A percentile compares a stretch with the other conserved stretches of the same genome.
phyloP scores from a whole-genome alignment of 2,113 vertebrate genomes.

The Eira barbara region DNA sequence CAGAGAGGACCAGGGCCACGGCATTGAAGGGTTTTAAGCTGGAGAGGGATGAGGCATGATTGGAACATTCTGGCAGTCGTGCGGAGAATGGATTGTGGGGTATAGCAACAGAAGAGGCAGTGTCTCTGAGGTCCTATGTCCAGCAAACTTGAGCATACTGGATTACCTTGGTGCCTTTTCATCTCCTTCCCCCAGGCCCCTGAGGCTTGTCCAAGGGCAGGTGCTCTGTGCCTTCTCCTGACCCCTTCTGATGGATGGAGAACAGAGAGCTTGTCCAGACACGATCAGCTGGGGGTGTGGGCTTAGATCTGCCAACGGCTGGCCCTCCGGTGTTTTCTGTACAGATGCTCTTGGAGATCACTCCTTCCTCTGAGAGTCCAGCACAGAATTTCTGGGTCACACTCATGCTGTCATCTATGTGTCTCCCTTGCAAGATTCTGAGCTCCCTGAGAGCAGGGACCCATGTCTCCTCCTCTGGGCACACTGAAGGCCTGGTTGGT shows the following conservation, averaged over 20 bases:
- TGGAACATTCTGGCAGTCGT: not conserved
- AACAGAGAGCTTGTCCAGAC: not conserved
- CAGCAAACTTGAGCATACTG: not conserved
- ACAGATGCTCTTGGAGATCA: no score
- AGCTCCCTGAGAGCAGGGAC: not conserved
- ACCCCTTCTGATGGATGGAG: not conserved
- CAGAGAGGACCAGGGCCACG: not conserved
- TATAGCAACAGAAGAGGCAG: not conserved
- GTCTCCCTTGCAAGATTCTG: not conserved
- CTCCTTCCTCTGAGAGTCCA: not conserved
- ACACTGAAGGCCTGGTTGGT: not conserved
- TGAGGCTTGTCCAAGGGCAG: not conserved
- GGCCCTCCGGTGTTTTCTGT: not conserved
- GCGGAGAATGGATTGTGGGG: not conserved
- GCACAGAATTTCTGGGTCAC: not conserved
- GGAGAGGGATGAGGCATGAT: not conserved
- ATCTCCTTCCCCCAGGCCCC: not conserved
- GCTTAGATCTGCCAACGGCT: not conserved
- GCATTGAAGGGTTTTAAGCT: not conserved
- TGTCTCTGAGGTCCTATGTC: not conserved
- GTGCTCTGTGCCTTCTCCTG: not conserved
- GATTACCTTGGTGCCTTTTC: not conserved
- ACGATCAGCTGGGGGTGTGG: not conserved
- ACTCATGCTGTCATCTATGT: accelerated
- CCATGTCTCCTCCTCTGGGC: not conserved